Evolutionary conservation across 35 echinoderm and acorn worm genomes (phyloP), one percentile per base, ranked within the genome.

Genomic region (Diadema setosum): DNA sequence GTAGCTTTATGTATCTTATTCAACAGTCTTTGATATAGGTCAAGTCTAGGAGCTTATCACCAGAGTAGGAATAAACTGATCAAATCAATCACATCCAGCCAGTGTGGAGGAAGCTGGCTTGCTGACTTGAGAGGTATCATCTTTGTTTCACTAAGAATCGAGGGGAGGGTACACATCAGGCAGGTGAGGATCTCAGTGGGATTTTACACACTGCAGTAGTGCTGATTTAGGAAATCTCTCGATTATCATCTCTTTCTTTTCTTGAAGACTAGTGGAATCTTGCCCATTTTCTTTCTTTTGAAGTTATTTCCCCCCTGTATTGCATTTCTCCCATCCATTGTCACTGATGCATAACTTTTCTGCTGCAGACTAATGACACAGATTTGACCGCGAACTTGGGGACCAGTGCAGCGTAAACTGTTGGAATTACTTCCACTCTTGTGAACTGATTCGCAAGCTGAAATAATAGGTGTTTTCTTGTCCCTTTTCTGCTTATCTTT

Each of bases 301-400:
- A n/a, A n/a, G n/a, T n/a, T n/a, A n/a, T n/a, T n/a, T n/a, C 24
- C 63, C 37, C 12, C 63, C 26, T 2, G 24, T 78, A 78, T 78
- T 78, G 73, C n/a, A n/a, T n/a, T n/a, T n/a, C n/a, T n/a, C n/a
- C n/a, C n/a, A n/a, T n/a, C n/a, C n/a, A 78, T 78, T 78, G 44
- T 26, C 24, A 78, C 44, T 41, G 27, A 41, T 42, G 73, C 73
- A 23, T 78, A 33, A 43, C 7, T 44, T 34, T 67, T 33, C 73
- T 73, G n/a, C 20, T 18, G 67, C 8, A 41, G 14, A 36, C 30
- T 78, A 78, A 78, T 78, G 35, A 44, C 27, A 21, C 25, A 78
- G 44, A 78, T 41, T 78, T 78, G 73, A 78, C 73, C 73, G 40
- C 73, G 73, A 78, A 78, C 73, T 78, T 78, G 73, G 73, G 35